phyloP scores from a whole-genome alignment of 2,888 invertebrate species.

The Zonitis immaculata region DNA sequence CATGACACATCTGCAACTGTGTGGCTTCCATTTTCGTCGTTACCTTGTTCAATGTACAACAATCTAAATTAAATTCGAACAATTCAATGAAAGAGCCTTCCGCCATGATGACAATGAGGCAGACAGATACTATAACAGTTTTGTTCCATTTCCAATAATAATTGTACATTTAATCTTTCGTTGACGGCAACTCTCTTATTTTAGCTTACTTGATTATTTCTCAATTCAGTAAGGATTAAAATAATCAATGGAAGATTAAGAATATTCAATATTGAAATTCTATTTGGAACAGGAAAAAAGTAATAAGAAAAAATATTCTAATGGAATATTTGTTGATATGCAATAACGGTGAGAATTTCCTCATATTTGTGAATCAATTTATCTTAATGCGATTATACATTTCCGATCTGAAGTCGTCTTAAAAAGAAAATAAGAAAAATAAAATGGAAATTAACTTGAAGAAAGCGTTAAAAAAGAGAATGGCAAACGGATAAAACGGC shows the following conservation, averaged over 20 bases:
- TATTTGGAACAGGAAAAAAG: too few species aligned
- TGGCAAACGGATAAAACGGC: not conserved
- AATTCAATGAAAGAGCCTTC: slow-evolving; percentile 19
- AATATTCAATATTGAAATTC: too few species aligned
- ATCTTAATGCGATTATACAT: slow-evolving; percentile 34
- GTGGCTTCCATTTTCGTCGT: not conserved
- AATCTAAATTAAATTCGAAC: slow-evolving; percentile 22
- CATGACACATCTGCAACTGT: slow-evolving; percentile 22
- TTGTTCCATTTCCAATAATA: too few species aligned
- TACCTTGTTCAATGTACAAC: not conserved
- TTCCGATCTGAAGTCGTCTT: slow-evolving; percentile 15
- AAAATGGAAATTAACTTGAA: too few species aligned
- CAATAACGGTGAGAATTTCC: slow-evolving; percentile 26
- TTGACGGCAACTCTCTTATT: too few species aligned
- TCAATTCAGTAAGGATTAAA: too few species aligned
- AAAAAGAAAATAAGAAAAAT: not conserved
- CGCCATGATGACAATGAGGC: too few species aligned
- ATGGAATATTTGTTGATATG: slow-evolving; percentile 2
- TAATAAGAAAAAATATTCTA: slow-evolving; percentile 6
- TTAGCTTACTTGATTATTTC: too few species aligned
- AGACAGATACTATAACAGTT: too few species aligned
- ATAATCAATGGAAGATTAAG: too few species aligned
- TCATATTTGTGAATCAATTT: slow-evolving; percentile 33
- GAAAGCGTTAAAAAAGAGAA: not conserved
- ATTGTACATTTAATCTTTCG: too few species aligned